Percentiles rank a stretch among this genome's conserved stretches.
Evolutionary conservation across 1,140 invertebrate genomes (phyloP).

Genomic region (Drosophila ananassae): DNA sequence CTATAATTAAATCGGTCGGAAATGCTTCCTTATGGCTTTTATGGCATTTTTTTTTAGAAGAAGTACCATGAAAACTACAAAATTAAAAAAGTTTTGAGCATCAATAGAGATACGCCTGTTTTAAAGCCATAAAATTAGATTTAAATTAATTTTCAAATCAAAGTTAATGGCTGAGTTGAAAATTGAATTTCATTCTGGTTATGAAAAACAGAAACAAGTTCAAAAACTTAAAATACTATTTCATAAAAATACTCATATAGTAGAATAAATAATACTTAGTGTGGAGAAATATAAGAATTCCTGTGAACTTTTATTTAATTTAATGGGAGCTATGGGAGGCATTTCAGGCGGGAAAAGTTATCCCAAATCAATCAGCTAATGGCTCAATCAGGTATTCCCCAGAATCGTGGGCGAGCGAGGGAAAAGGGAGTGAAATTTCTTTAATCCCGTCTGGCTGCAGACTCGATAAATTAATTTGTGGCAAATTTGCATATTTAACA

Average conservation of each 20-base stretch:
- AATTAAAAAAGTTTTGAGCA: slow-evolving; percentile 21
- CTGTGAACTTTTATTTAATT: slow-evolving; percentile 16
- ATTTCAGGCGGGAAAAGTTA: slow-evolving; percentile 13
- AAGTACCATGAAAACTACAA: slow-evolving; percentile 23
- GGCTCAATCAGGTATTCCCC: slow-evolving; percentile 67
- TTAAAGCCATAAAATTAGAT: slow-evolving; percentile 29
- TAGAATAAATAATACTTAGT: too few relatives aligned
- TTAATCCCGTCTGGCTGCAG: slow-evolving; percentile 36
- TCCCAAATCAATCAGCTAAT: slow-evolving; percentile 51
- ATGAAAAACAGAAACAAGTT: slow-evolving; percentile 4
- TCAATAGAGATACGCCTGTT: slow-evolving; percentile 2
- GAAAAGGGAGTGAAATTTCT: slow-evolving; percentile 69
- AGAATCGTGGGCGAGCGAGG: slow-evolving; percentile 32
- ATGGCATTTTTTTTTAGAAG: slow-evolving; percentile 3
- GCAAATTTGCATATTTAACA: slow-evolving; percentile 75
- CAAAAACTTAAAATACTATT: background rate
- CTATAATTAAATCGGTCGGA: slow-evolving; percentile 20
- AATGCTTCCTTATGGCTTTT: slow-evolving; percentile 27
- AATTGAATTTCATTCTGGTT: slow-evolving; percentile 16
- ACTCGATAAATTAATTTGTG: slow-evolving; percentile 67
- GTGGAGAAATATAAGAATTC: too few relatives aligned
- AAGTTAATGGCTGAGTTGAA: slow-evolving; percentile 7
- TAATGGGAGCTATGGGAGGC: background rate
- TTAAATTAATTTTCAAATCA: slow-evolving; percentile 22
- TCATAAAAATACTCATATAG: too few relatives aligned